Evolutionary conservation across 2,888 invertebrate species (phyloP).

Genomic region (Morpho helenor): DNA sequence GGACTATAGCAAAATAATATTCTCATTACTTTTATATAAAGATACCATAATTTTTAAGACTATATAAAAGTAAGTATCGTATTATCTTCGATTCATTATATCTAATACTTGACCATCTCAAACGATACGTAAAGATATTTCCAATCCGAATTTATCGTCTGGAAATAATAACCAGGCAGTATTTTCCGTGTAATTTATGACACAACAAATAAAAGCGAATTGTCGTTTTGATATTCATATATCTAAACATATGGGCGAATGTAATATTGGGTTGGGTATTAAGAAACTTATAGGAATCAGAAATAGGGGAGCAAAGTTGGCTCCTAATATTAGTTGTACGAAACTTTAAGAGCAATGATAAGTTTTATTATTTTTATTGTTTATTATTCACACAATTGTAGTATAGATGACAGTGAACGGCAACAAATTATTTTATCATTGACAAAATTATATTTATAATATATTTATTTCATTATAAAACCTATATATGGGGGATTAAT

Average conservation of each 20-base stretch:
- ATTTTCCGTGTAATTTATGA: slow-evolving; percentile 58
- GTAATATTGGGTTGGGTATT: slow-evolving; percentile 68
- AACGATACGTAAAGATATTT: slow-evolving; percentile 26
- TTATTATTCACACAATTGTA: no score
- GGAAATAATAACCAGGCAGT: slow-evolving; percentile 67
- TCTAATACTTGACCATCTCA: slow-evolving; percentile 16
- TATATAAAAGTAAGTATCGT: no score
- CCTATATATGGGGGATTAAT: no score
- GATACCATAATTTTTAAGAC: no score
- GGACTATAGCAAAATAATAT: no score
- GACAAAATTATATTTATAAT: no score
- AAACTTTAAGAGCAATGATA: slow-evolving; percentile 59
- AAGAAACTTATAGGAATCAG: slow-evolving; percentile 72
- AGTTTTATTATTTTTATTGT: slow-evolving; percentile 37
- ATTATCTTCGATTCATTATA: no score
- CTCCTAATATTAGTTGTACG: slow-evolving; percentile 63
- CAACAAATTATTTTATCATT: no score
- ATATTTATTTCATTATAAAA: no score
- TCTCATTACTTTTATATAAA: no score
- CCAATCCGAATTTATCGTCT: slow-evolving; percentile 63
- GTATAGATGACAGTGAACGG: no score
- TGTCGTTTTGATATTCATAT: slow-evolving; percentile 65
- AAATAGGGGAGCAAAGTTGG: slow-evolving; percentile 58
- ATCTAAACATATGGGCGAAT: slow-evolving; percentile 54
- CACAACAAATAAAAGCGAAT: slow-evolving; percentile 66